Base-by-base conservation (phyloP, 2,113 vertebrate genomes). In the Phyllopteryx taeniolatus region DNA sequence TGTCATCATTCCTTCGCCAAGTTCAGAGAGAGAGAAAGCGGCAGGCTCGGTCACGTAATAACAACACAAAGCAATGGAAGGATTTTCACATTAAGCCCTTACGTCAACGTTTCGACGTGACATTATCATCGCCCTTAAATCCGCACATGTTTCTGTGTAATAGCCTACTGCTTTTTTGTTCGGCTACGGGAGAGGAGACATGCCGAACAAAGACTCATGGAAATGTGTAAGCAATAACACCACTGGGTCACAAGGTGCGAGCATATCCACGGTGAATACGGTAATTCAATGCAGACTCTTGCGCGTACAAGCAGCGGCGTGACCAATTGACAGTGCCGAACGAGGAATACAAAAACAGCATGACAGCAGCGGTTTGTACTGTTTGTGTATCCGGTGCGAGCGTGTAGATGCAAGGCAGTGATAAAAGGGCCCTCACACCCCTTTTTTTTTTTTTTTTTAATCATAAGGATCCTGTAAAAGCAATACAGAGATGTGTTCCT, bases 1-100 rank as follows among this genome's bases (percentile, higher is more conserved):
- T 72, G 54, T 79, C 79, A 71, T 77, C 33, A 8, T 63, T 71
- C 56, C 56, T 14, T 62, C 7, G 60, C n/a, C 11, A 9, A 31
- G 10, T 6, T 59, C 11, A 31, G 10, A 31, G 15, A 35, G 1
- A 19, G 7, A 42, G 11, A 62, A 61, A 61, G 14, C 17, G 13
- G 42, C 3, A 2, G 0, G n/a, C 14, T 33, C 2, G 31, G 2
- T 15, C 31, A 8, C 2, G 59, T 15, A 17, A 60, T 15, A 9
- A 31, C 22, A 59, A 11, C 10, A 14, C 12, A 31, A 5, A 14
- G 5, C 56, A 27, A 31, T 31, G 11, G 19, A 56, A 56, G n/a
- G 49, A 53, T 15, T 20, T 7, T 8, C 35, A 39, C 2, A 39
- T 39, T 39, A 33, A 61, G 12, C 59, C 59, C 11, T 4, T 33